Conservation (phyloP, 1,140 invertebrate species). For the Trichogramma pretiosum region DNA sequence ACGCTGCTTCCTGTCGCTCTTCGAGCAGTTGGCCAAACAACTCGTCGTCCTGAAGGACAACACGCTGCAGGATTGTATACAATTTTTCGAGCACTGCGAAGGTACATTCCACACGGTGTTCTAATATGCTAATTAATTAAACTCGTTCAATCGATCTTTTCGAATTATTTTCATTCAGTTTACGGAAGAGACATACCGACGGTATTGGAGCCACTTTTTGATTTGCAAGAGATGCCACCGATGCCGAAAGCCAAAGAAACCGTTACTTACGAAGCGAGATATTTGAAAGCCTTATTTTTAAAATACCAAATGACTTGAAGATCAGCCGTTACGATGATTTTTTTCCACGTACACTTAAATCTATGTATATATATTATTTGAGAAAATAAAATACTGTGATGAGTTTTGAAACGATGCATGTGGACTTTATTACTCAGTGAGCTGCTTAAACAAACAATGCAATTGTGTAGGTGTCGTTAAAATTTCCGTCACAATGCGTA, state of each 20-base stretch:
- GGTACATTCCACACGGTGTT: slow-evolving; percentile 38
- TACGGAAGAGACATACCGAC: slow-evolving; percentile 80
- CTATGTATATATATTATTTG: too few relatives aligned
- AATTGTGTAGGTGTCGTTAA: too few relatives aligned
- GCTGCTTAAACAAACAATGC: too few relatives aligned
- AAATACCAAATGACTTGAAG: slow-evolving; percentile 50
- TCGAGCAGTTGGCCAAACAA: slow-evolving; percentile 88
- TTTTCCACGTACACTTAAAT: too few relatives aligned
- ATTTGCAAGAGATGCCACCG: slow-evolving; percentile 58
- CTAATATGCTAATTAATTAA: too few relatives aligned
- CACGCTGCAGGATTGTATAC: slow-evolving; percentile 81
- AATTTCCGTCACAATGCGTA: too few relatives aligned
- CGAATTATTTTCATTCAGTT: slow-evolving; percentile 48
- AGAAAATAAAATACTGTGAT: too few relatives aligned
- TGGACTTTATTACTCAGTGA: too few relatives aligned
- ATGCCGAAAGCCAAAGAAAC: slow-evolving; percentile 78
- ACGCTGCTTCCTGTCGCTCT: slow-evolving; percentile 83
- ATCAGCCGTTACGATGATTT: neutral
- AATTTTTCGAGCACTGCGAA: slow-evolving; percentile 88
- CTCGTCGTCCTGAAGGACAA: slow-evolving; percentile 81
- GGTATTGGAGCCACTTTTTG: slow-evolving; percentile 71
- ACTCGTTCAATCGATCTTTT: neutral
- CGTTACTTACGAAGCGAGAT: slow-evolving; percentile 83
- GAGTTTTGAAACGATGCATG: too few relatives aligned
- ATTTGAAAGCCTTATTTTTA: slow-evolving; percentile 75